Evolutionary conservation across 2,797 vertebrate genomes (phyloP), one percentile per base, ranked within the genome.

Genomic region (Acanthurus tractus): DNA sequence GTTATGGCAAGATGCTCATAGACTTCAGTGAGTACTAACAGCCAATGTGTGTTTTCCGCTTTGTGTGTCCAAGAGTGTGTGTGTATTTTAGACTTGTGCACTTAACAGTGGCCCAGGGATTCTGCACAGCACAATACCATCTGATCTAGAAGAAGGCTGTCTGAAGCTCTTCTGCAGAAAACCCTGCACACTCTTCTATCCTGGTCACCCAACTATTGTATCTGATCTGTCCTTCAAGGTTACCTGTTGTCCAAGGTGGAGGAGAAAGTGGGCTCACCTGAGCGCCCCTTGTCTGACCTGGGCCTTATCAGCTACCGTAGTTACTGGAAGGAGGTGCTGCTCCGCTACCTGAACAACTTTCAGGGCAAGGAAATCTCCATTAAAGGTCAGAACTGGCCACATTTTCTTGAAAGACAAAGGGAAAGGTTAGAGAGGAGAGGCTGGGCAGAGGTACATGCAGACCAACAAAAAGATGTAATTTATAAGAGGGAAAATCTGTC

Each of bases 351-450:
- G 78, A 95, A 99, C 88, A 96, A 96, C 87, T 99, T 99, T 85
- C 97, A 99, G 91, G 98, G 97, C 83, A 99, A 99, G 78, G 98
- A 99, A 91, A 99, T 99, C 88, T 99, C 98, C 67, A 99, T 99
- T 83, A 99, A 99, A 97, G 98, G 98, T 99, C 65, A 62, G 88
- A 62, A 29, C 2, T n/a, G 23, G 13, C 2, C 9, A 14, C 25
- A 38, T 3, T 20, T 13, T 13, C 3, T 36, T 34, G 34, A 18
- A 49, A 56, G 10, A 17, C 12, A 13, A 17, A 34, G 29, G 6
- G 29, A 34, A 34, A 34, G 29, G 29, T 34, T 34, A 34, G 29
- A 34, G 29, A 34, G 29, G 6, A 34, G 25, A 12, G 22, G n/a
- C 2, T 22, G 23, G 2, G 44, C 13, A 22, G 56, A 6, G 34